These are phyloP conservation scores for Parauchenoglanis punctatus DNA, from an alignment of 2,797 vertebrate species.

Conservation along the genomic window DNA sequence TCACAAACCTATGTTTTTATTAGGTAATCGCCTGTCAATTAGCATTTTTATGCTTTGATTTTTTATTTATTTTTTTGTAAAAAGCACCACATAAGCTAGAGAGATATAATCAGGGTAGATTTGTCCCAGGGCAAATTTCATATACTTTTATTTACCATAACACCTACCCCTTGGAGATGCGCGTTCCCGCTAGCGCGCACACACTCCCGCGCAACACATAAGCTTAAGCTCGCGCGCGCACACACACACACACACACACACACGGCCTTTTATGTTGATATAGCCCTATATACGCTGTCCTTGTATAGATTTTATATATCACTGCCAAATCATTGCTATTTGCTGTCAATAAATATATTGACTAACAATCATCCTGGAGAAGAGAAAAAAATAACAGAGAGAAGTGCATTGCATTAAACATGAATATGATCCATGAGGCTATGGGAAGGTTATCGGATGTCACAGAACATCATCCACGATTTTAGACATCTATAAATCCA, in stretches of 20 bases:
- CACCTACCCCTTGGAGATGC: conserved; percentile 44
- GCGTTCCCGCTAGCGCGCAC: conserved; percentile 32
- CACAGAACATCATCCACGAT: conserved; percentile 19
- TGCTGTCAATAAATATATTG: background rate
- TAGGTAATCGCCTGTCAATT: background rate
- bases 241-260: conserved; percentile 40
- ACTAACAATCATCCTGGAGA: background rate
- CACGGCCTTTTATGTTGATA: conserved; percentile 9
- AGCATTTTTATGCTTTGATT: background rate
- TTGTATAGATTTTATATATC: background rate
- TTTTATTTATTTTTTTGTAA: background rate
- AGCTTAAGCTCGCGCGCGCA: conserved; percentile 33
- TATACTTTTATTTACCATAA: conserved; percentile 30
- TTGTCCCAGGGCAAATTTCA: background rate
- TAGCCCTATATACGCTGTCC: background rate
- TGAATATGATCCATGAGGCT: conserved; percentile 5
- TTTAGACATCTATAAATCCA: background rate
- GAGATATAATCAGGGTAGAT: background rate
- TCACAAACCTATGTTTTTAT: background rate
- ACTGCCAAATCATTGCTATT: background rate
- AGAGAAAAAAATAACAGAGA: background rate
- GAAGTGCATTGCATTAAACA: background rate
- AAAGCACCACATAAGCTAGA: background rate
- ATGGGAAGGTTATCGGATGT: conserved; percentile 40
- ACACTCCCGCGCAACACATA: conserved; percentile 43